Conservation (phyloP, 2,113 vertebrate genomes). For the Limnothrissa miodon region DNA sequence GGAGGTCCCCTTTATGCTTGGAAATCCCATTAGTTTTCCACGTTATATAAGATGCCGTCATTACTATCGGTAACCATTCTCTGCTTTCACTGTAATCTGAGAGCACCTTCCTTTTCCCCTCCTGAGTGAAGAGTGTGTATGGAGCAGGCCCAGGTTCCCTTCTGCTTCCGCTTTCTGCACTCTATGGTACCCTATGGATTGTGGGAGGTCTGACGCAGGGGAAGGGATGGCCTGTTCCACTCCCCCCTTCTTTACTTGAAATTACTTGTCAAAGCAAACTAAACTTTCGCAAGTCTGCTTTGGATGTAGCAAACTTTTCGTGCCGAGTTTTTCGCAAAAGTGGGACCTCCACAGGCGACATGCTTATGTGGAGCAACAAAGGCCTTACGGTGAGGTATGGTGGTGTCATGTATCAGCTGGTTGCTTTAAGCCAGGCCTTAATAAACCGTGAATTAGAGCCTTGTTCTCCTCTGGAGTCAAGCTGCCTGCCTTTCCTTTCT, state of each 20-base stretch:
- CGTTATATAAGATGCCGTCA: constrained; percentile 52
- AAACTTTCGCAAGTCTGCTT: neutral
- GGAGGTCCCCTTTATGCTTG: constrained; percentile 43
- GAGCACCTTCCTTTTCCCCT: constrained; percentile 14
- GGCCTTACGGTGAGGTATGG: neutral
- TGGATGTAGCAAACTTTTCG: neutral
- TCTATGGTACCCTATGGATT: neutral
- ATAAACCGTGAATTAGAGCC: constrained; percentile 11
- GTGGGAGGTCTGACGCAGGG: neutral
- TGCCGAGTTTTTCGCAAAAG: neutral
- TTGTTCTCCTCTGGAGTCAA: constrained; percentile 24
- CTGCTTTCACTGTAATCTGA: constrained; percentile 64
- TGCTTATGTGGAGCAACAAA: neutral
- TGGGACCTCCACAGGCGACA: neutral
- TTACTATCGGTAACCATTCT: constrained; percentile 52
- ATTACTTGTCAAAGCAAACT: neutral
- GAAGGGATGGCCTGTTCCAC: too few relatives aligned
- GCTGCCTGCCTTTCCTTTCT: neutral
- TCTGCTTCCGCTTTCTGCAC: neutral
- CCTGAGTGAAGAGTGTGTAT: neutral
- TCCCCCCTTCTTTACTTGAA: neutral
- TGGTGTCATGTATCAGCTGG: neutral
- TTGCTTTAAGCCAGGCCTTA: constrained; percentile 15
- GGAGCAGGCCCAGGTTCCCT: neutral
- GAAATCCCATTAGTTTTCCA: constrained; percentile 38